Evolutionary conservation across 2,113 vertebrate genomes (phyloP).

Genomic region (Oryzias melastigma): DNA sequence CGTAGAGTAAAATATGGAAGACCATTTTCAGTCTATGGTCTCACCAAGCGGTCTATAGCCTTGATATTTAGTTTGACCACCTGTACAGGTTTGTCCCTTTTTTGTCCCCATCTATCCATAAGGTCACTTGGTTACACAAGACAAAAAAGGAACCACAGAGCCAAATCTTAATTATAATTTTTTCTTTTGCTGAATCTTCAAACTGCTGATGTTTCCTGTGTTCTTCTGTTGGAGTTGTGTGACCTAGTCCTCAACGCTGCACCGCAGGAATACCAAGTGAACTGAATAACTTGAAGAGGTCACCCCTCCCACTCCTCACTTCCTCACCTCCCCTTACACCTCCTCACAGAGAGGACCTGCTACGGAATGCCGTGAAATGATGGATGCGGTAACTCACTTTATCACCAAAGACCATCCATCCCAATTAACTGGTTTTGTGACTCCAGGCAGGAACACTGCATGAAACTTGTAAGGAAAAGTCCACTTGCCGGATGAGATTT

Average conservation of each 20-base stretch:
- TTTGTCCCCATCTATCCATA: no score
- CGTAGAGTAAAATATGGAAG: no score
- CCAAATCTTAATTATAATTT: not conserved
- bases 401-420: slow-evolving; percentile 56
- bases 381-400: slow-evolving; percentile 52
- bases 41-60: no score
- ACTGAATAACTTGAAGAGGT: slow-evolving; percentile 26
- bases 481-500: slow-evolving; percentile 8
- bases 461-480: slow-evolving; percentile 31
- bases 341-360: slow-evolving; percentile 38
- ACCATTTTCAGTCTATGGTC: no score
- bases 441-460: slow-evolving; percentile 20
- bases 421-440: slow-evolving; percentile 44
- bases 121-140: no score
- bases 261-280: slow-evolving; percentile 27
- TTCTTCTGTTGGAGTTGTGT: not conserved
- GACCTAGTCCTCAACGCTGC: slow-evolving; percentile 36
- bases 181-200: not conserved
- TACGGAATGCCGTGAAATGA: slow-evolving; percentile 41
- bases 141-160: no score
- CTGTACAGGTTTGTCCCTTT: no score
- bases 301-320: not conserved
- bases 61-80: no score
- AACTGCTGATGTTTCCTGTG: not conserved
- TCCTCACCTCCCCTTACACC: not conserved